Conservation (phyloP, 1,140 invertebrate species). For the Saccostrea cuccullata region DNA sequence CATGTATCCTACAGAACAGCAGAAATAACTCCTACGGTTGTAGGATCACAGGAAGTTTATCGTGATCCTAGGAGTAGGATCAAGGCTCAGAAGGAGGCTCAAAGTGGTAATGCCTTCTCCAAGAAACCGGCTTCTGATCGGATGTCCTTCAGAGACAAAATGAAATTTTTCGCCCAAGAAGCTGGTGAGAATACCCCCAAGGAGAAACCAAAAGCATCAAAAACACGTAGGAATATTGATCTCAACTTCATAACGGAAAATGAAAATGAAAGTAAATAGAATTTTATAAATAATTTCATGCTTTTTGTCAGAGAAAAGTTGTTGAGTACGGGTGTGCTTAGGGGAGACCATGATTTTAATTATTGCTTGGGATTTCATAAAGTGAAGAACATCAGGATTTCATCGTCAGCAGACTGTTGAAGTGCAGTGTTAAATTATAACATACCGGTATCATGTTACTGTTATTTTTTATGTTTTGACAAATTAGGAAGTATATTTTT, state of each 20-base stretch:
- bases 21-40: conserved; percentile 72
- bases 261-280: neutral
- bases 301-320: no score
- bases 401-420: neutral
- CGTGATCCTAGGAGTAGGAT: no score
- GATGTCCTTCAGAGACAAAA: no score
- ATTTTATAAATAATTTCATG: conserved; percentile 6
- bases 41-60: conserved; percentile 79
- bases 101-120: no score
- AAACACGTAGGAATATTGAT: conserved; percentile 72
- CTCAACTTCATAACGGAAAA: conserved; percentile 70
- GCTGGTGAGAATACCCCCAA: no score
- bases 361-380: neutral
- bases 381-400: neutral
- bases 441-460: neutral
- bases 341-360: neutral
- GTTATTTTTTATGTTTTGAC: no score
- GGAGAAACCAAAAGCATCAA: no score
- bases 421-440: neutral
- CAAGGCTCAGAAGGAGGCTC: no score
- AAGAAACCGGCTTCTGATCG: no score
- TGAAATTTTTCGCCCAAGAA: no score
- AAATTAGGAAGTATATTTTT: no score
- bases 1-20: conserved; percentile 61
- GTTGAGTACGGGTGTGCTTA: neutral